Evolutionary conservation across 2,797 vertebrate species (phyloP).

Genomic region (Borostomias antarcticus): DNA sequence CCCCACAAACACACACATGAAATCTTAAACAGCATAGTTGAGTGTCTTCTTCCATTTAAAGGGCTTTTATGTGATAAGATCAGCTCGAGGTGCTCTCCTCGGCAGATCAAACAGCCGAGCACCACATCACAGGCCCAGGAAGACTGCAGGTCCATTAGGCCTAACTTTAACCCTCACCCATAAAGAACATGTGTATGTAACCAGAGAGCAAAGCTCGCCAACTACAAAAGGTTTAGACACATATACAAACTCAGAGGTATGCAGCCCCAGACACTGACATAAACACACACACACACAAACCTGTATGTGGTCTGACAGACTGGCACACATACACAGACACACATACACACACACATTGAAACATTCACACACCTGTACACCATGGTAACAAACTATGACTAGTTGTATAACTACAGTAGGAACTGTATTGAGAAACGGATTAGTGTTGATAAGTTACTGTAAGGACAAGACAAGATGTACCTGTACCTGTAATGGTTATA

Average conservation of each 20-base stretch:
- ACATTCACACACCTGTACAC: too few species aligned
- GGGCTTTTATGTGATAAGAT: constrained; percentile 77
- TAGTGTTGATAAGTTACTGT: too few species aligned
- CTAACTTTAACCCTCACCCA: too few species aligned
- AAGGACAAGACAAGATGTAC: too few species aligned
- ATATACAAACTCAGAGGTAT: constrained; percentile 57
- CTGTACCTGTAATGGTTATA: too few species aligned
- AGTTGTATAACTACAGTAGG: too few species aligned
- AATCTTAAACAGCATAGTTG: constrained; percentile 70
- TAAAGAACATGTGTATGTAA: constrained; percentile 78
- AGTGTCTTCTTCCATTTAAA: constrained; percentile 67
- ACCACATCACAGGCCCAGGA: constrained; percentile 76
- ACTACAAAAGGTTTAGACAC: constrained; percentile 67
- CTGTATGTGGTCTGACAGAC: constrained; percentile 29
- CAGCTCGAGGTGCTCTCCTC: constrained; percentile 68
- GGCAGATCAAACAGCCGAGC: constrained; percentile 74
- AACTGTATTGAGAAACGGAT: too few species aligned
- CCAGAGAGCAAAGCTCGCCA: constrained; percentile 59
- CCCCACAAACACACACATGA: constrained; percentile 56
- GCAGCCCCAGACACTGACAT: constrained; percentile 33
- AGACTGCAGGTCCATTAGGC: constrained; percentile 75
- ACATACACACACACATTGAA: background rate
- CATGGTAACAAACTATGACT: too few species aligned
- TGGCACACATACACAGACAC: constrained; percentile 9
- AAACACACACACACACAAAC: background rate